These are phyloP conservation scores for Synanthedon myopaeformis DNA, from an alignment of 2,888 invertebrate genomes.

Conservation along the genomic window DNA sequence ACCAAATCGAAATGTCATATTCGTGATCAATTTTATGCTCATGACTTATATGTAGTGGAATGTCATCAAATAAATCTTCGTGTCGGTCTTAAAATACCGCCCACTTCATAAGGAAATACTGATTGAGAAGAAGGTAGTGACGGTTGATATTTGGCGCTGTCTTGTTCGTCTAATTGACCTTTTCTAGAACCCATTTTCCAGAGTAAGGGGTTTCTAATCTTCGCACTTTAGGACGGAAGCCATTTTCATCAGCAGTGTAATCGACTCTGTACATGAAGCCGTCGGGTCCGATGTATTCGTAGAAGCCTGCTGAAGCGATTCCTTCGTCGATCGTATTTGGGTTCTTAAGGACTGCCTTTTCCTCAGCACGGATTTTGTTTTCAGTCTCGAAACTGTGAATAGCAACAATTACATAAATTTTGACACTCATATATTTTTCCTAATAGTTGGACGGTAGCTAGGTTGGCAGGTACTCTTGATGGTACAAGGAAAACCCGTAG, in stretches of 20 bases:
- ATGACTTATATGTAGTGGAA: constrained; percentile 24
- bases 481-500: no score
- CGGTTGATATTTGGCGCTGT: constrained; percentile 10
- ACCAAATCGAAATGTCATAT: constrained; percentile 39
- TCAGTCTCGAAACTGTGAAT: constrained; percentile 62
- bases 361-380: constrained; percentile 66
- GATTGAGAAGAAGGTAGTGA: constrained; percentile 33
- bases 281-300: constrained; percentile 67
- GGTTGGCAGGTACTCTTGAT: no score
- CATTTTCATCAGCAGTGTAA: constrained; percentile 66
- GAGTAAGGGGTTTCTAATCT: constrained; percentile 61
- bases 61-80: constrained; percentile 21
- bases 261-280: constrained; percentile 66
- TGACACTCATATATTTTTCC: no score
- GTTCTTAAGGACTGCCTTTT: constrained; percentile 62
- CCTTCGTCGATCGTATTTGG: constrained; percentile 61
- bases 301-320: constrained; percentile 61
- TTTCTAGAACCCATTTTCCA: constrained; percentile 61
- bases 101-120: constrained; percentile 52
- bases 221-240: constrained; percentile 58
- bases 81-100: constrained; percentile 15
- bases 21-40: constrained; percentile 35
- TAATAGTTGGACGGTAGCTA: no score
- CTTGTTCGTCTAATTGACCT: constrained; percentile 27
- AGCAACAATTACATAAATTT: constrained; percentile 4